Base-by-base conservation (phyloP, 1,140 invertebrate species). In the Apocrypta bakeri region DNA sequence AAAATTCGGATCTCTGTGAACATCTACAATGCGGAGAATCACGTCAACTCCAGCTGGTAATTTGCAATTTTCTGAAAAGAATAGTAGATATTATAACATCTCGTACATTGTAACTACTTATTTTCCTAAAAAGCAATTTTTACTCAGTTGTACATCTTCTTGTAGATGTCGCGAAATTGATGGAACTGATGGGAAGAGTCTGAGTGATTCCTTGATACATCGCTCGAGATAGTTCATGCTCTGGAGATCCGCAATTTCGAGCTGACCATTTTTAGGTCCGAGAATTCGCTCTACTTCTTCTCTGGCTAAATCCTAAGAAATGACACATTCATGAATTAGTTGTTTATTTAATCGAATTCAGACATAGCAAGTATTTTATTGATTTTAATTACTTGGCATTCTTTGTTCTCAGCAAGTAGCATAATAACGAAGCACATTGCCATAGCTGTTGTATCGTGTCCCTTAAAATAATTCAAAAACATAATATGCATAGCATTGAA, bases 361-460 rank as follows among this genome's bases (percentile, higher is more conserved):
- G n/a, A 17, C 14, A 61, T 25, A 29, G 12, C 0, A 33, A 72
- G 21, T 80, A 17, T 71, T 33, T 56, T 37, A 77, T 14, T 17
- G 17, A 68, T 71, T 37, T 37, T 37, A 74, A 56, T 56, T 83
- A 94, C 92, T 89, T 97, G 96, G 40, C 93, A 89, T 68, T 94
- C 92, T 4, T 92, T 92, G 87, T 96, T 90, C 86, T 93, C 91
- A 2, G 94, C 95, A 0, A 96, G 84, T n/a, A 94, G 86, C 86
- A 94, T 93, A 11, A 96, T 87, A 0, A 93, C 89, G 89, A 94
- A 96, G 64, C 90, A 92, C 17, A 95, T 88, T 14, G 90, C 93
- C 63, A 94, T 92, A 27, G 94, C 93, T 6, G 95, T 96, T 25
- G 96, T 97, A 86, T 97, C 96, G 87, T 97, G 96, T 0, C 90